Base-by-base conservation (phyloP, 2,888 invertebrate species). In the Nomada fucata region DNA sequence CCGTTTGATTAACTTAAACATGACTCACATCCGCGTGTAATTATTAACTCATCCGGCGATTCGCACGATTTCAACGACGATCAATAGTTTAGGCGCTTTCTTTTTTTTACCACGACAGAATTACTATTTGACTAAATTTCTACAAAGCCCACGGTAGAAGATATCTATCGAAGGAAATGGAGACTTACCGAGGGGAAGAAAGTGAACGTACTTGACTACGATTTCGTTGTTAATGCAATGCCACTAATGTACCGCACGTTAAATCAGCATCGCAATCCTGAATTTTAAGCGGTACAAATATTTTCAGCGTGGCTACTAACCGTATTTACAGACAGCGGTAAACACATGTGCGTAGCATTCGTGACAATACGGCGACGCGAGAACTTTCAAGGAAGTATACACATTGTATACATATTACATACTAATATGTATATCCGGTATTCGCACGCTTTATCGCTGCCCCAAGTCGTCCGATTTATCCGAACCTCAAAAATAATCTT, bases 1-100 rank as follows among this genome's bases (percentile, higher is more conserved):
- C n/a, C n/a, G 68, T 64, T 82, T 75, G 71, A 83, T 71, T 57
- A 20, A 29, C 47, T 26, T 57, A 60, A 76, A 63, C 26, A 15
- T 79, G 72, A 72, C 61, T 79, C 79, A 83, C 26, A 53, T 79
- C 78, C 78, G 64, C 11, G 4, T 20, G 18, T 61, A 79, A 61
- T 69, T 68, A 75, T 77, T 77, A 36, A 3, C 7, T n/a, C 64
- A 59, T 76, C 72, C 69, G 76, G 59, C 44, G 2, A 29, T 72
- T 65, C 29, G 26, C 20, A 23, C 9, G 13, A 20, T 67, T 78
- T 71, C 11, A 42, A 57, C 18, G 5, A 29, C 36, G 44, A 44
- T 36, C 18, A 44, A 42, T 67, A 26, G 50, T 71, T 71, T 59
- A 53, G 13, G 3, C 11, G 20, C 5, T 44, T 29, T 15, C 10